phyloP scores from a whole-genome alignment of 2,888 invertebrate species.

The Amiota minor region DNA sequence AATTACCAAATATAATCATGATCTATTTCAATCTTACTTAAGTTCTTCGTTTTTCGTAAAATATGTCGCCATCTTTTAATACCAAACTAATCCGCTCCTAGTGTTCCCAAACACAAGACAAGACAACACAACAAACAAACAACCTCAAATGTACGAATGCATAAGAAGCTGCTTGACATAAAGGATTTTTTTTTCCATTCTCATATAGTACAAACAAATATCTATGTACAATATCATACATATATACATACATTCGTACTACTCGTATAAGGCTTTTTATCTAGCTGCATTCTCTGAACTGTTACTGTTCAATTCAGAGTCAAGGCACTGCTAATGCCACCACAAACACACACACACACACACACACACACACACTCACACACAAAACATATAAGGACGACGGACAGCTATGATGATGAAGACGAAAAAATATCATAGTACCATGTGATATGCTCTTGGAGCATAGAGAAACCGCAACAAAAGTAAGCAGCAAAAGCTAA shows the following conservation, averaged over 20 bases:
- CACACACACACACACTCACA: background rate
- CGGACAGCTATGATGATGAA: too few relatives aligned
- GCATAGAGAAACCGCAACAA: conserved; percentile 4
- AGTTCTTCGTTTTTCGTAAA: too few relatives aligned
- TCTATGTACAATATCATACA: conserved; percentile 8
- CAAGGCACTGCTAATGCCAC: too few relatives aligned
- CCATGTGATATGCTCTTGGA: background rate
- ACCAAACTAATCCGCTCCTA: background rate
- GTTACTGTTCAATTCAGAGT: conserved; percentile 27
- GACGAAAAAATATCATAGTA: too few relatives aligned
- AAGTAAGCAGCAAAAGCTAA: conserved; percentile 43
- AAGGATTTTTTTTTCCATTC: background rate
- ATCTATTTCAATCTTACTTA: too few relatives aligned
- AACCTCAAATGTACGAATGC: conserved; percentile 4
- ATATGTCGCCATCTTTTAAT: too few relatives aligned
- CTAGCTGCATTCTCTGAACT: conserved; percentile 31
- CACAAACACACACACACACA: background rate
- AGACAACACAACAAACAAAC: background rate
- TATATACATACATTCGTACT: background rate
- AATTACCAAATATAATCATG: too few relatives aligned
- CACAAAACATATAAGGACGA: too few relatives aligned
- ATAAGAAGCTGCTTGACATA: conserved; percentile 14
- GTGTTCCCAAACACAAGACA: background rate
- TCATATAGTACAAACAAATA: too few relatives aligned
- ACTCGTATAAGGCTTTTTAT: conserved; percentile 35